phyloP scores from a whole-genome alignment of 2,888 invertebrate species.

The Drosophila differens region DNA sequence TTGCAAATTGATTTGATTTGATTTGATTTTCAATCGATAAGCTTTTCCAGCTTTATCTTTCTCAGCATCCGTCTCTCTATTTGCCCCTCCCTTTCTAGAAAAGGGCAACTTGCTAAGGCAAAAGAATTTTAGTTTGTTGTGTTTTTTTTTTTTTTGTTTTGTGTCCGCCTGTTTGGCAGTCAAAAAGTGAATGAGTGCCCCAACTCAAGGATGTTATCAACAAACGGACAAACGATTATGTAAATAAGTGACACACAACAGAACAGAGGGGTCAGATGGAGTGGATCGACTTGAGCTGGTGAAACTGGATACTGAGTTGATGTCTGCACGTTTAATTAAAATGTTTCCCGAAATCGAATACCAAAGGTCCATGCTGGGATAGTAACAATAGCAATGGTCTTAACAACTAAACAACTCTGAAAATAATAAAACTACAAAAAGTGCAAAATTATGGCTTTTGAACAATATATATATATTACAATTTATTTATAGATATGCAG shows the following conservation, averaged over 20 bases:
- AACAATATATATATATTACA: background rate
- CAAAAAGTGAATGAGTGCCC: constrained; percentile 53
- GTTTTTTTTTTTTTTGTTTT: constrained; percentile 20
- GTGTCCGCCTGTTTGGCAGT: constrained; percentile 61
- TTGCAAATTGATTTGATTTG: constrained; percentile 79
- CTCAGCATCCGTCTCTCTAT: background rate
- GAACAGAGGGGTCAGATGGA: background rate
- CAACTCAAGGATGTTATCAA: constrained; percentile 44
- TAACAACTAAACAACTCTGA: background rate
- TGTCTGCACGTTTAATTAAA: constrained; percentile 52
- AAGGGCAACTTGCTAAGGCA: constrained; percentile 19
- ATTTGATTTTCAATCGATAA: constrained; percentile 77
- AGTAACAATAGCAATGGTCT: background rate
- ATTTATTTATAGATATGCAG: background rate
- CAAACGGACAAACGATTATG: constrained; percentile 70
- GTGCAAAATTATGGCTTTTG: background rate
- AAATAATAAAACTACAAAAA: background rate
- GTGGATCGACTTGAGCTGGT: background rate
- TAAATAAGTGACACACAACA: constrained; percentile 59
- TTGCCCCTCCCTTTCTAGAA: background rate
- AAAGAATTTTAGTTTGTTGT: constrained; percentile 18
- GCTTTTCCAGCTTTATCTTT: constrained; percentile 36
- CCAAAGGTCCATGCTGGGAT: background rate
- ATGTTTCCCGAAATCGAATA: background rate
- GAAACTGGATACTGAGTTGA: constrained; percentile 2